Base-by-base conservation (phyloP, 2,888 invertebrate genomes). In the Pristionchus exspectatus region DNA sequence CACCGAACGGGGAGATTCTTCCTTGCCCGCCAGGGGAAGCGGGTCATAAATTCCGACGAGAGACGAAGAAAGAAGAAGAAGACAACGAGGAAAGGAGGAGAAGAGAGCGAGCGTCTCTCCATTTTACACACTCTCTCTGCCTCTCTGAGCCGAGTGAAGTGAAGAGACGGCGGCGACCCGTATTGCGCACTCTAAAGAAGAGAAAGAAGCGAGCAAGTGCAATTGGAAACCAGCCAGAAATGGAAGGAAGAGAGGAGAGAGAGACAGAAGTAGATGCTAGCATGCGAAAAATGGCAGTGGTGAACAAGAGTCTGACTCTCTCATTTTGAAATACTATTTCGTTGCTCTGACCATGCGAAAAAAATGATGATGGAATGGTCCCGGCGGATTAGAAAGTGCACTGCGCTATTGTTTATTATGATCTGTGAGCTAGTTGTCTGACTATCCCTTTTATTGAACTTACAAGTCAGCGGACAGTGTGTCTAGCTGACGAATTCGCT, bases 171-270 rank as follows among this genome's bases (percentile, higher is more conserved):
- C 38, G 38, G 38, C 38, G 38, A 5, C 5, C 38, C 38, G 38
- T 38, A 38, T 38, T 38, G 38, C 38, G 38, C 38, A 38, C 38
- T 38, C 38, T 38, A 5, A 50, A 44, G 72, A 38, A 18, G 88
- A 87, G 88, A 5, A 50, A 44, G 72, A 38, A 18, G 88, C 85
- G 88, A 90, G 56, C 16, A 44, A 77, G 50, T 50, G 86, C 72
- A 27, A 87, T 72, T 59, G 84, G 74, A 66, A 90, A 81, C 84
- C 66, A 27, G 87, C 30, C 18, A 14, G 86, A 63, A 63, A 1
- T 1, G 56, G 30, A 54, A 30, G 30, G 56, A 56, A 54, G 33
- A 54, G 27, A 27, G 14, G 84, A 84, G 30, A 27, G 84, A 84
- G 30, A 24, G 56, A 56, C 24, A 30, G 54, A n/a, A 54, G 56